A percentile compares a stretch with the other conserved stretches of the same genome.
Evolutionary conservation across 2,888 invertebrate genomes (phyloP).

Genomic region (Archaeoteleia sp.): DNA sequence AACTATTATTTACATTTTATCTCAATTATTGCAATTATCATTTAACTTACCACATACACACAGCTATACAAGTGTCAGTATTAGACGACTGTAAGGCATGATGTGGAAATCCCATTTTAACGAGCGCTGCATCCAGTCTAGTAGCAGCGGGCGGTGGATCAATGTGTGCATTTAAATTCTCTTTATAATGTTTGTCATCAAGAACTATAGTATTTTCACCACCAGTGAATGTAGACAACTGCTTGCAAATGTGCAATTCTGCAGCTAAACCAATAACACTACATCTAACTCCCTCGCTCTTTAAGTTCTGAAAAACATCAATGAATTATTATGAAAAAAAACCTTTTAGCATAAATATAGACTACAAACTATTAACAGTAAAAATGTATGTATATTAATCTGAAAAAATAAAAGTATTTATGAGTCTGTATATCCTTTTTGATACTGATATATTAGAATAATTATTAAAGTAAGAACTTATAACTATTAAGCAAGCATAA

Average conservation of each 20-base stretch:
- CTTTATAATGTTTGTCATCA: slow-evolving; percentile 86
- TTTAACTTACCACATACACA: slow-evolving; percentile 90
- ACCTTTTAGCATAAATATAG: no score
- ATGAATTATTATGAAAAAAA: slow-evolving; percentile 71
- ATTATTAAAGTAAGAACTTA: no score
- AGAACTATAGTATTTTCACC: slow-evolving; percentile 92
- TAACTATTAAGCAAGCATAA: no score
- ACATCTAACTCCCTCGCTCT: slow-evolving; percentile 89
- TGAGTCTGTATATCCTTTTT: no score
- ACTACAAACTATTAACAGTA: no score
- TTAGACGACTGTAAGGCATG: slow-evolving; percentile 79
- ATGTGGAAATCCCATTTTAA: slow-evolving; percentile 98
- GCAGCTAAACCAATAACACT: slow-evolving; percentile 97
- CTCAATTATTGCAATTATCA: no score
- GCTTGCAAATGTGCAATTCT: slow-evolving; percentile 93
- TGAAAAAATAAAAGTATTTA: no score
- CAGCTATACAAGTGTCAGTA: slow-evolving; percentile 84
- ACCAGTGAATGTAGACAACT: slow-evolving; percentile 89
- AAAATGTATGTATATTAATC: no score
- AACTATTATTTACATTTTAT: no score
- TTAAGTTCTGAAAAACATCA: no score
- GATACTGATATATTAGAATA: no score
- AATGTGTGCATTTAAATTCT: slow-evolving; percentile 80
- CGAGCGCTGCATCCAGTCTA: slow-evolving; percentile 84
- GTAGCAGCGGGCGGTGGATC: slow-evolving; percentile 85